These are phyloP conservation scores for Aphelenchoides fujianensis DNA, from an alignment of 1,140 invertebrate species.

Conservation along the genomic window DNA sequence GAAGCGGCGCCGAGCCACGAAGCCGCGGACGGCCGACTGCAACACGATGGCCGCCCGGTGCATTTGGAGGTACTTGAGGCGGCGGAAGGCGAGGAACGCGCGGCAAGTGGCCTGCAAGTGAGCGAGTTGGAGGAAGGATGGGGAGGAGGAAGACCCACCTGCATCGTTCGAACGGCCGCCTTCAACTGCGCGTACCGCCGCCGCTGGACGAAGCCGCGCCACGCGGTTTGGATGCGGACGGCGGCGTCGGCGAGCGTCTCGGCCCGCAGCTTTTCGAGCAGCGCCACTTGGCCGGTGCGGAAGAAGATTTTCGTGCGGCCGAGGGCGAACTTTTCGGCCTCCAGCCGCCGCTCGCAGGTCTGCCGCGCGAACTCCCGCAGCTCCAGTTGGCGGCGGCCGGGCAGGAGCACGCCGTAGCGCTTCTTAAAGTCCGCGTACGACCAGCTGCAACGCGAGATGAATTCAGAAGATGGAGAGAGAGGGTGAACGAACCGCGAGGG, in stretches of 20 bases:
- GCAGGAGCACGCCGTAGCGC: conserved; percentile 81
- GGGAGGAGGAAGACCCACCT: conserved; percentile 65
- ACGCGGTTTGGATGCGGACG: conserved; percentile 76
- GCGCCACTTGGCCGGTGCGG: conserved; percentile 94
- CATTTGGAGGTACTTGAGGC: conserved; percentile 68
- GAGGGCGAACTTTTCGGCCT: conserved; percentile 85
- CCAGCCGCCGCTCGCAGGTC: conserved; percentile 40
- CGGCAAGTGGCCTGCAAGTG: conserved; percentile 72
- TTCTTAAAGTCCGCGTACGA: conserved; percentile 86
- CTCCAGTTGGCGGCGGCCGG: conserved; percentile 39
- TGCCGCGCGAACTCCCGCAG: conserved; percentile 46
- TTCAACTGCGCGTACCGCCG: conserved; percentile 73
- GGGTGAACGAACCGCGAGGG: no score
- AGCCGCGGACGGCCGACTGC: conserved; percentile 83
- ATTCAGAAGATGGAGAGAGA: no score
- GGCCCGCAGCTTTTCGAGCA: conserved; percentile 87
- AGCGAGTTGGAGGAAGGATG: conserved; percentile 62
- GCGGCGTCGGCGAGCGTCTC: conserved; percentile 63
- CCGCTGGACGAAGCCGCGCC: conserved; percentile 77
- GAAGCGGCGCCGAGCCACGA: conserved; percentile 74
- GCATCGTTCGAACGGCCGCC: conserved; percentile 69
- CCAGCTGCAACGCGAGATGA: no score
- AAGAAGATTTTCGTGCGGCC: conserved; percentile 98
- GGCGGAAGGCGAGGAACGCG: conserved; percentile 68
- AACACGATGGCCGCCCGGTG: conserved; percentile 82